These are phyloP conservation scores for Lota lota DNA, from an alignment of 2,113 vertebrate species.

Conservation along the genomic window DNA sequence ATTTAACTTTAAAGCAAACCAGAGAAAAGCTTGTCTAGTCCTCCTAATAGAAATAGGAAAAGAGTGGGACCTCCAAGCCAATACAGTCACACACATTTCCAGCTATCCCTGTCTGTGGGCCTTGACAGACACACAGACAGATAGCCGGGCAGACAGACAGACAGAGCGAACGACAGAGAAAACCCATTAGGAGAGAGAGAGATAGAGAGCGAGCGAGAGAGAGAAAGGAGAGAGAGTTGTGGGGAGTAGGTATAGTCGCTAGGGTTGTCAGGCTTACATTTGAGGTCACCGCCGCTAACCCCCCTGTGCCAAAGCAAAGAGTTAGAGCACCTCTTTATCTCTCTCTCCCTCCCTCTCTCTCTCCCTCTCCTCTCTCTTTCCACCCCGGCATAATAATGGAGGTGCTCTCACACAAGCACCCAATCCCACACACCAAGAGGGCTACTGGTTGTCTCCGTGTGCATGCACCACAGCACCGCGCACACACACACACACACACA, in stretches of 20 bases:
- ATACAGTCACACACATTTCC: too few species aligned
- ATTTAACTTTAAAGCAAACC: too few species aligned
- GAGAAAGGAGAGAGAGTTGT: neutral
- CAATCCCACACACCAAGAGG: slow-evolving; percentile 1
- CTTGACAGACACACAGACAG: too few species aligned
- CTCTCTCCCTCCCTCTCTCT: neutral
- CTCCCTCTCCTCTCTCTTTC: neutral
- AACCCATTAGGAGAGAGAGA: neutral
- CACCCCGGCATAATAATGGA: slow-evolving; percentile 5
- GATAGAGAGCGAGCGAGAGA: neutral
- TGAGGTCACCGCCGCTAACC: neutral
- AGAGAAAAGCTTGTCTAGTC: too few species aligned
- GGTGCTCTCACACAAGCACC: slow-evolving; percentile 2
- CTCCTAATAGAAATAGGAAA: too few species aligned
- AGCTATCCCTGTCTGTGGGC: too few species aligned
- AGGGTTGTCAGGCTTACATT: neutral
- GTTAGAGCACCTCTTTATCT: neutral
- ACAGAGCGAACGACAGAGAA: neutral
- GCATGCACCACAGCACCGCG: neutral
- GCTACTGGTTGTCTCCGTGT: neutral
- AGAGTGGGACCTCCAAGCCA: too few species aligned
- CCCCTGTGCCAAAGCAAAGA: neutral
- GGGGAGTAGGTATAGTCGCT: neutral
- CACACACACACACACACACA: slow-evolving; percentile 1
- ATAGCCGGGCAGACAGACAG: too few species aligned